phyloP scores from a whole-genome alignment of 2,797 vertebrate species.

The Eupleurogrammus muticus region DNA sequence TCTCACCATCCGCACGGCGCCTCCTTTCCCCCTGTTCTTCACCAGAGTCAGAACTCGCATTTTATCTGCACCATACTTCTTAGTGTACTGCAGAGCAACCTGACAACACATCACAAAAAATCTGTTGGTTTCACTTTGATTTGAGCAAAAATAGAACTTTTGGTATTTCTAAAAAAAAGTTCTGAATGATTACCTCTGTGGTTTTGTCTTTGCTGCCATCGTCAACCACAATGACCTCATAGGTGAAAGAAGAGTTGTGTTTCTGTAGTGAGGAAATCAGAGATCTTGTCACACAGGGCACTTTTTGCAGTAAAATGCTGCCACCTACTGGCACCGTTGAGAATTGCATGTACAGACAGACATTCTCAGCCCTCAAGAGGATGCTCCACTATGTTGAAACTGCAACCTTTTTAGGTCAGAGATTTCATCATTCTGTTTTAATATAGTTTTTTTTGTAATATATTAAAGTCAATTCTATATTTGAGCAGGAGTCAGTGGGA shows the following conservation, averaged over 20 bases:
- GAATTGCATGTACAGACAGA: background rate
- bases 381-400: background rate
- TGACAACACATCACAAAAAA: conserved; percentile 63
- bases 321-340: conserved; percentile 61
- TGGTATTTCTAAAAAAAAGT: background rate
- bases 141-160: background rate
- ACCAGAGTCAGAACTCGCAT: conserved; percentile 91
- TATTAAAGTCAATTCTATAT: too few species aligned
- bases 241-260: conserved; percentile 87
- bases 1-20: conserved; percentile 94
- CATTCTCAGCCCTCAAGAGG: background rate
- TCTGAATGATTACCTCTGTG: conserved; percentile 84
- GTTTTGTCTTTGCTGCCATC: conserved; percentile 98
- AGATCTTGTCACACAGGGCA: background rate
- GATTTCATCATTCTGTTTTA: background rate
- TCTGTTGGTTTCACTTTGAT: background rate
- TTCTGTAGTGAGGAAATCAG: conserved; percentile 82
- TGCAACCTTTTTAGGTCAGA: background rate
- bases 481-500: too few species aligned
- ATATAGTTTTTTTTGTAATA: too few species aligned
- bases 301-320: conserved; percentile 39
- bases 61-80: conserved; percentile 91
- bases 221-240: conserved; percentile 95
- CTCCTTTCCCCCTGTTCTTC: conserved; percentile 95
- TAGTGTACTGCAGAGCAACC: conserved; percentile 91